A percentile compares a stretch with the other conserved stretches of the same genome.
phyloP scores from a whole-genome alignment of 2,888 invertebrate species.

The Eucriotettix oculatus region DNA sequence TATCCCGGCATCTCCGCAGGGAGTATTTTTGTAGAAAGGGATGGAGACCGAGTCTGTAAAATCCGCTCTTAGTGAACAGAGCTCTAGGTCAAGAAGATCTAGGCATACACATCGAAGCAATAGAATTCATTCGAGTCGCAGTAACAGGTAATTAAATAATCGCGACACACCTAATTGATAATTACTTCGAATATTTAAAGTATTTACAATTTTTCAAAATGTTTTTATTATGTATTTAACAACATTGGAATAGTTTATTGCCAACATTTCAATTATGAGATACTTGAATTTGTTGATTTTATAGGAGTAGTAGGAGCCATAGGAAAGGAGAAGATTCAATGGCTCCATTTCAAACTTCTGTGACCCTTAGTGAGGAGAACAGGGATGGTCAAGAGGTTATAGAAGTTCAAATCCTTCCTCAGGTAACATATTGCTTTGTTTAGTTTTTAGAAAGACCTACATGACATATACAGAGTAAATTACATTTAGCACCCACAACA shows the following conservation, averaged over 20 bases:
- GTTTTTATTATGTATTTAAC: not conserved
- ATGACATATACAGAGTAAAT: too few species aligned
- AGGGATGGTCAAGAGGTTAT: conserved; percentile 78
- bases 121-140: conserved; percentile 46
- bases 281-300: conserved; percentile 14
- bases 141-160: conserved; percentile 36
- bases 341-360: conserved; percentile 77
- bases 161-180: too few species aligned
- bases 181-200: too few species aligned
- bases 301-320: conserved; percentile 46
- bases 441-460: not conserved
- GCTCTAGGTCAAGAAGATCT: conserved; percentile 43
- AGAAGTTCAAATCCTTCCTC: conserved; percentile 85
- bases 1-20: conserved; percentile 6
- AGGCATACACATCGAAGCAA: conserved; percentile 28
- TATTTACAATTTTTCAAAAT: not conserved
- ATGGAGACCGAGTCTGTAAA: conserved; percentile 93
- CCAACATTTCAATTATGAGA: not conserved
- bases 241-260: not conserved
- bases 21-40: conserved; percentile 18
- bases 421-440: conserved; percentile 17
- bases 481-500: too few species aligned
- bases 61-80: conserved; percentile 63
- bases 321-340: conserved; percentile 47
- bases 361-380: conserved; percentile 63